A percentile compares a stretch with the other conserved stretches of the same genome.
phyloP scores from a whole-genome alignment of 2,888 invertebrate genomes.

The Glaucopsyche alexis region DNA sequence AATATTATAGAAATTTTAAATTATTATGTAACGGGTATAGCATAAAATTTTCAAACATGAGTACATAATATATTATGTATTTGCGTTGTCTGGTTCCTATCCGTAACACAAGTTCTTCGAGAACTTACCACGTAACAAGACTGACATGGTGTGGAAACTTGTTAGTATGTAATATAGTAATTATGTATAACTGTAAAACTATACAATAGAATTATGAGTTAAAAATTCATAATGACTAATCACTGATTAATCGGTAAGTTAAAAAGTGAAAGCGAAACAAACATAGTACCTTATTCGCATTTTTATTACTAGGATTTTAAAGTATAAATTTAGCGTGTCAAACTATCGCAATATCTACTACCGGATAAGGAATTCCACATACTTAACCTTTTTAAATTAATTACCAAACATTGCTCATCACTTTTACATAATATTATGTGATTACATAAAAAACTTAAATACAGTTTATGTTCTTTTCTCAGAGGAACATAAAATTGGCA shows the following conservation, averaged over 20 bases:
- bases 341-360: not conserved
- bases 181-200: no score
- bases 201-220: no score
- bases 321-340: not conserved
- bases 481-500: not conserved
- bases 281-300: not conserved
- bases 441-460: not conserved
- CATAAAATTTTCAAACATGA: no score
- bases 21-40: no score
- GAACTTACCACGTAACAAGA: no score
- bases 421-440: constrained; percentile 6
- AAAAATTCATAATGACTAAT: no score
- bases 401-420: constrained; percentile 1
- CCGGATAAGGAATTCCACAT: constrained; percentile 11
- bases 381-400: constrained; percentile 19
- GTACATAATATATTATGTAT: no score
- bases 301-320: not conserved
- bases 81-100: no score
- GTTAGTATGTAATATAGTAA: no score
- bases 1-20: no score
- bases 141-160: no score
- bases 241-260: not conserved
- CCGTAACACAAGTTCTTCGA: no score
- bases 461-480: not conserved
- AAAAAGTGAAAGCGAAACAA: not conserved